Conservation (phyloP, 1,140 invertebrate genomes). For the honey bee (Apis mellifera) region DNA sequence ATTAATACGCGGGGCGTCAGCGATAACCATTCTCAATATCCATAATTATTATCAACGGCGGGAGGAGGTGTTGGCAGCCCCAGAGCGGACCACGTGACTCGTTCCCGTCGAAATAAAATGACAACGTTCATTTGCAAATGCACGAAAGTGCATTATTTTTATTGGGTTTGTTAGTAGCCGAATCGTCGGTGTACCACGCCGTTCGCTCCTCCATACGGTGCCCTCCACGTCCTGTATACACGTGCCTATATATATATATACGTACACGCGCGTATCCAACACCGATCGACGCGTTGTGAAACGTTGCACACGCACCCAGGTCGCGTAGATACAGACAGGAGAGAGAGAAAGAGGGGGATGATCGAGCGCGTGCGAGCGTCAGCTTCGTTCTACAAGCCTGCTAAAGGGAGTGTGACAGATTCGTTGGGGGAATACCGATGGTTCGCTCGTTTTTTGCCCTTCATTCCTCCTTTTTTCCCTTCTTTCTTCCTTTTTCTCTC, state of each 20-base stretch:
- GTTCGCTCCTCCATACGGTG: not conserved
- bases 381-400: slow-evolving; percentile 49
- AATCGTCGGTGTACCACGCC: slow-evolving; percentile 38
- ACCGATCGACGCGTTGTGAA: too few relatives aligned
- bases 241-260: not conserved
- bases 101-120: slow-evolving; percentile 71
- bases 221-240: not conserved
- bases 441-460: slow-evolving; percentile 43
- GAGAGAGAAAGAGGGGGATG: not conserved
- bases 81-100: slow-evolving; percentile 59
- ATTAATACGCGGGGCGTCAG: slow-evolving; percentile 73
- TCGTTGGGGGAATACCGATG: slow-evolving; percentile 57
- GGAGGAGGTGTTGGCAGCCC: slow-evolving; percentile 61
- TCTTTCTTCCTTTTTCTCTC: not conserved
- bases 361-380: slow-evolving; percentile 34
- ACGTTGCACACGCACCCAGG: not conserved
- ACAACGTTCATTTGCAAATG: slow-evolving; percentile 76
- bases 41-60: slow-evolving; percentile 73
- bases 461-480: not conserved
- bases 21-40: slow-evolving; percentile 76
- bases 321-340: not conserved
- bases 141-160: slow-evolving; percentile 74
- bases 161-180: slow-evolving; percentile 72
- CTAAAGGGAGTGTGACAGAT: slow-evolving; percentile 57
- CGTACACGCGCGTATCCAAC: not conserved